phyloP scores from a whole-genome alignment of 2,113 vertebrate species.

The Centropristis striata region DNA sequence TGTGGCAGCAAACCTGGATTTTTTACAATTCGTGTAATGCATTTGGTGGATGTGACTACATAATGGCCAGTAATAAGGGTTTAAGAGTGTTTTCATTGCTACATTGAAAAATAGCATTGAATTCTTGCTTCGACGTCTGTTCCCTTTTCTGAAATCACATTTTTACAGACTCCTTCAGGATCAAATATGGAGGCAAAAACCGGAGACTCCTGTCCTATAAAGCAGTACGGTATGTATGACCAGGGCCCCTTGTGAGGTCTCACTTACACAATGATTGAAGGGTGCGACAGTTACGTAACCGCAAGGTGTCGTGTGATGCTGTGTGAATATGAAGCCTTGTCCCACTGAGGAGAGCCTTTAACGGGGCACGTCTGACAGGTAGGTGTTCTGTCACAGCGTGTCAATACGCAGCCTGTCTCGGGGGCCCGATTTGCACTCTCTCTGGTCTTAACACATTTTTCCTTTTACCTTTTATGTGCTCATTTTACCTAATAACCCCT shows the following conservation, averaged over 20 bases:
- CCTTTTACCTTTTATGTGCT: constrained; percentile 10
- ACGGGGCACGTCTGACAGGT: constrained; percentile 44
- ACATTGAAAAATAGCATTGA: neutral
- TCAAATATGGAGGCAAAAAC: constrained; percentile 32
- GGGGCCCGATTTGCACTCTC: constrained; percentile 33
- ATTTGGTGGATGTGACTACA: constrained; percentile 8
- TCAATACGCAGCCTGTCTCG: constrained; percentile 43
- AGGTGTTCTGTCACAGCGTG: constrained; percentile 49
- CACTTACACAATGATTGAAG: constrained; percentile 65
- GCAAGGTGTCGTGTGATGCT: constrained; percentile 62
- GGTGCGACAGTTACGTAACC: constrained; percentile 65
- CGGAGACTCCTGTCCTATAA: constrained; percentile 15
- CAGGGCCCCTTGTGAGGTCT: constrained; percentile 52
- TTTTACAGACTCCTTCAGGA: neutral
- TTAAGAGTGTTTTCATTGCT: neutral
- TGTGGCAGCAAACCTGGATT: neutral
- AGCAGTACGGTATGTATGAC: constrained; percentile 7
- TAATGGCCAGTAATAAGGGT: neutral
- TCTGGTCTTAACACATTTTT: constrained; percentile 42
- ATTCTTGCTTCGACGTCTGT: neutral
- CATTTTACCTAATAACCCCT: constrained; percentile 42
- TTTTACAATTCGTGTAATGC: constrained; percentile 33
- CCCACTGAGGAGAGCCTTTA: constrained; percentile 33
- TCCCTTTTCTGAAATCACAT: neutral
- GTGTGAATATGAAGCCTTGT: constrained; percentile 72